A percentile compares a stretch with the other conserved stretches of the same genome.
Evolutionary conservation across 2,113 vertebrate species (phyloP).

Genomic region (Saccopteryx bilineata): DNA sequence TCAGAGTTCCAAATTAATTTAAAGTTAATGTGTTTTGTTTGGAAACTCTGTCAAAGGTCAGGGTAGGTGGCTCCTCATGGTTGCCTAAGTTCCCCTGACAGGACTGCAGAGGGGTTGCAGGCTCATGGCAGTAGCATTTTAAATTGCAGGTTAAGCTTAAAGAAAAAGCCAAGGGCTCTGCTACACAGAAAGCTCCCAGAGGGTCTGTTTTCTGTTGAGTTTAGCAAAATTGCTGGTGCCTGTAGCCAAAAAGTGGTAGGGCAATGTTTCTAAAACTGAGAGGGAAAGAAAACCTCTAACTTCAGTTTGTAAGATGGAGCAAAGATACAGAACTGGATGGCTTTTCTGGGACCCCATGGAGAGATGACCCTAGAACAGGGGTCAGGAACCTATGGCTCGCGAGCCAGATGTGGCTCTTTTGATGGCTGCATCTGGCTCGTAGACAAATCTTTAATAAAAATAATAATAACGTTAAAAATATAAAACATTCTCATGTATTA

Average conservation of each 20-base stretch:
- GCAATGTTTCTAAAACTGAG: background rate
- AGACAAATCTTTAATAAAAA: too few relatives aligned
- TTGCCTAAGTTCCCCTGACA: constrained; percentile 52
- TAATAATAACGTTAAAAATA: too few relatives aligned
- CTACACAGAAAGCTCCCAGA: rapidly evolving
- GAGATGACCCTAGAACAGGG: background rate
- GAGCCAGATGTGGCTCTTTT: too few relatives aligned
- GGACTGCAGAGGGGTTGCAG: constrained; percentile 58
- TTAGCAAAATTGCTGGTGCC: background rate
- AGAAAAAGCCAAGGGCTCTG: constrained; percentile 9
- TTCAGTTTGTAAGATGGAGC: background rate
- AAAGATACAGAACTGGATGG: background rate
- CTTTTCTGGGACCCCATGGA: background rate
- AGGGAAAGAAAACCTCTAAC: background rate
- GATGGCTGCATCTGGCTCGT: too few relatives aligned
- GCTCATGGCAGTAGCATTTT: constrained; percentile 41
- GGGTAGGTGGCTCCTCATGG: background rate
- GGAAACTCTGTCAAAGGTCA: constrained; percentile 77
- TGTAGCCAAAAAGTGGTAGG: background rate
- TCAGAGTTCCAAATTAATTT: constrained; percentile 31
- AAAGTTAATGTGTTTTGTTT: constrained; percentile 66
- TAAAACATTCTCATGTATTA: too few relatives aligned
- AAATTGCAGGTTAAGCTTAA: background rate
- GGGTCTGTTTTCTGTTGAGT: background rate
- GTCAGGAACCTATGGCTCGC: too few relatives aligned